A percentile compares a stretch with the other conserved stretches of the same genome.
Conservation (phyloP, 2,113 vertebrate genomes). For the Chaetorhynchus papuensis region DNA sequence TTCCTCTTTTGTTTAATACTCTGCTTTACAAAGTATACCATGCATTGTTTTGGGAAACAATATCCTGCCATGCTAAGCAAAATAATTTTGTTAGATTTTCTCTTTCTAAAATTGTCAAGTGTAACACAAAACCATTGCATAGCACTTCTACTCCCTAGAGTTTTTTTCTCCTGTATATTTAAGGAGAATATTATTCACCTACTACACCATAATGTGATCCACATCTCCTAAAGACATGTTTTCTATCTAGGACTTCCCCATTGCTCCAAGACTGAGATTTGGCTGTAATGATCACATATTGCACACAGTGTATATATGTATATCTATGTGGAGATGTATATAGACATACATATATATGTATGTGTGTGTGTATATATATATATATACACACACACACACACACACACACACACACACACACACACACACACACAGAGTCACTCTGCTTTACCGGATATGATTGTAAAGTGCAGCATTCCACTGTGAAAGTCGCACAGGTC, state of each 20-base stretch:
- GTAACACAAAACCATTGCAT: background rate
- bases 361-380: no score
- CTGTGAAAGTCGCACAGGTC: background rate
- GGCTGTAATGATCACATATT: background rate
- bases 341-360: no score
- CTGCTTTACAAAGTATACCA: background rate
- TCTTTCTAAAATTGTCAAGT: background rate
- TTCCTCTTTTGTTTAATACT: background rate
- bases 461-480: background rate
- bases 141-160: background rate
- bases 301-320: background rate
- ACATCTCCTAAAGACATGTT: background rate
- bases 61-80: conserved; percentile 11
- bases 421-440: rapidly evolving
- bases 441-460: background rate
- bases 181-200: conserved; percentile 20
- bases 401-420: rapidly evolving
- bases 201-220: background rate
- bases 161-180: background rate
- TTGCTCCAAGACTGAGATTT: background rate
- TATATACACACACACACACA: rapidly evolving
- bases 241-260: background rate
- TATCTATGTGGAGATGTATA: background rate
- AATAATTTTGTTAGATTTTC: background rate
- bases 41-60: conserved; percentile 9